Conservation (phyloP, 2,888 invertebrate species). For the Bombylius major region DNA sequence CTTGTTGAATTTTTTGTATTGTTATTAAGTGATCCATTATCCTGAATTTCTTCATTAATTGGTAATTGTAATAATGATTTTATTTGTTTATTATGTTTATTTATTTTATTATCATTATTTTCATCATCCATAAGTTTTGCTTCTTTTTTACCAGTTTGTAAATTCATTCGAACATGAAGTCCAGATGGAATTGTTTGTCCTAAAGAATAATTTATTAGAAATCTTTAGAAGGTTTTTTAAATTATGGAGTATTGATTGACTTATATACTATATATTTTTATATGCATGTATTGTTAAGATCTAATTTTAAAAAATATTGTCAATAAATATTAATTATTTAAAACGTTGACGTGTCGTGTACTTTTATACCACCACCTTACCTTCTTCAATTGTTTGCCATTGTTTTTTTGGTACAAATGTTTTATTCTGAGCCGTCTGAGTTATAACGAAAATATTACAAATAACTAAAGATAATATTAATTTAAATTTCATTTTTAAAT, state of each 20-base stretch:
- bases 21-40: conserved; percentile 6
- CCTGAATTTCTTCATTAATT: conserved; percentile 5
- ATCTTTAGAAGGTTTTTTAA: background rate
- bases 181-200: conserved; percentile 61
- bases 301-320: background rate
- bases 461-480: background rate
- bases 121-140: conserved; percentile 56
- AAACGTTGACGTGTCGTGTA: conserved; percentile 1
- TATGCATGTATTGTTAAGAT: background rate
- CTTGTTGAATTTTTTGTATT: conserved; percentile 21
- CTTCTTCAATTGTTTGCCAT: conserved; percentile 51
- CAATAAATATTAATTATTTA: background rate
- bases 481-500: background rate
- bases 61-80: background rate
- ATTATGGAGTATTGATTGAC: background rate
- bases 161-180: conserved; percentile 59
- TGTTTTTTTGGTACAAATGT: conserved; percentile 47
- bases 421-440: conserved; percentile 18
- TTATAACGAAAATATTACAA: background rate
- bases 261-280: no score
- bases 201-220: conserved; percentile 23
- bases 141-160: conserved; percentile 60
- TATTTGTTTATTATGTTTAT: conserved; percentile 7
- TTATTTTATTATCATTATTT: conserved; percentile 20
- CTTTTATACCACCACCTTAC: conserved; percentile 34